A percentile compares a stretch with the other conserved stretches of the same genome.
Evolutionary conservation across 2,113 vertebrate genomes (phyloP).

Genomic region (Ursus arctos): DNA sequence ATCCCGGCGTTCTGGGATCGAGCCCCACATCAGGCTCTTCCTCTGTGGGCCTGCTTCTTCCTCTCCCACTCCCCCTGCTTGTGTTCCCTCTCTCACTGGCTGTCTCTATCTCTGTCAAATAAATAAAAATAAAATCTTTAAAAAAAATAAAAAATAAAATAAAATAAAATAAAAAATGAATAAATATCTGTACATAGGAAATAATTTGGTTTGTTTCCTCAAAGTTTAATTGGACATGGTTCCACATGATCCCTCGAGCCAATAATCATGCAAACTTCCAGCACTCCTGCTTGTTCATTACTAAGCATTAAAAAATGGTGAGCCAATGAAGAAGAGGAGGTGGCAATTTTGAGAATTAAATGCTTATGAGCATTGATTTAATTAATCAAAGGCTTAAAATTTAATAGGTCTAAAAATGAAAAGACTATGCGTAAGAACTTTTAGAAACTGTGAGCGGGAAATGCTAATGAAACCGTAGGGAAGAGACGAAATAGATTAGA

Average conservation of each 20-base stretch:
- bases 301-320: neutral
- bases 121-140: too few relatives aligned
- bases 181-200: neutral
- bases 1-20: too few relatives aligned
- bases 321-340: neutral
- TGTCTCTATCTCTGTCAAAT: too few relatives aligned
- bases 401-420: neutral
- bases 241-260: neutral
- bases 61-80: too few relatives aligned
- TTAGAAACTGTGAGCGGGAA: neutral
- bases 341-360: neutral
- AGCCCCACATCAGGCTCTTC: too few relatives aligned
- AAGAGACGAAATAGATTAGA: neutral
- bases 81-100: too few relatives aligned
- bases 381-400: neutral
- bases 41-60: too few relatives aligned
- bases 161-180: neutral
- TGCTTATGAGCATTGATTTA: neutral
- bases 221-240: neutral
- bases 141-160: too few relatives aligned
- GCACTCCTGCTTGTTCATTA: neutral
- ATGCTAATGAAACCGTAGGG: neutral
- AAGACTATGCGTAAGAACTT: neutral
- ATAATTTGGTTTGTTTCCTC: neutral
- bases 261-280: neutral